These are phyloP conservation scores for Noctua pronuba DNA, from an alignment of 2,888 invertebrate species.

Conservation along the genomic window DNA sequence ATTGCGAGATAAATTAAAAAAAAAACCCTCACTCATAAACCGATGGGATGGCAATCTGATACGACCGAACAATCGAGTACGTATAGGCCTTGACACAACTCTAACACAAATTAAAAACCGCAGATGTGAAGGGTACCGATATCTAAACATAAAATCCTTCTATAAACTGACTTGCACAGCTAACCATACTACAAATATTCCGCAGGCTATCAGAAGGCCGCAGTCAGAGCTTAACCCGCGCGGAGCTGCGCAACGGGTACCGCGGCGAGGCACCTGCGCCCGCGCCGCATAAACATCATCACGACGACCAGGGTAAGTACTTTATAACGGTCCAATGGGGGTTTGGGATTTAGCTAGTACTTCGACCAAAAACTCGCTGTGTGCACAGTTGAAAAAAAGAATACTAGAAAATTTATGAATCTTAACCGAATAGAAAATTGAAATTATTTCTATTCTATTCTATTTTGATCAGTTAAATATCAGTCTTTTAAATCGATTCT, in stretches of 20 bases:
- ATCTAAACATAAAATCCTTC: too few species aligned
- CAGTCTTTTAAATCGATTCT: neutral
- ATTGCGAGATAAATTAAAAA: too few species aligned
- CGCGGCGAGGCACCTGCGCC: constrained; percentile 64
- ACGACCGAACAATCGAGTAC: too few species aligned
- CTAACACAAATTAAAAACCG: too few species aligned
- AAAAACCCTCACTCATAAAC: too few species aligned
- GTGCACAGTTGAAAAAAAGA: neutral
- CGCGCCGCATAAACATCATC: constrained; percentile 74
- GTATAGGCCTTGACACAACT: too few species aligned
- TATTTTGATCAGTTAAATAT: neutral
- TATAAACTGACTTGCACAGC: too few species aligned
- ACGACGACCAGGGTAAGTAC: constrained; percentile 86
- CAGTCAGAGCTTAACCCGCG: constrained; percentile 86
- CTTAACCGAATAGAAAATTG: neutral
- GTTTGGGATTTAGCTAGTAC: neutral
- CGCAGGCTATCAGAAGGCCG: constrained; percentile 84
- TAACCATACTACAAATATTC: neutral
- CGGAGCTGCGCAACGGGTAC: constrained; percentile 84
- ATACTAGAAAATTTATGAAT: neutral
- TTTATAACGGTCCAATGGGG: neutral
- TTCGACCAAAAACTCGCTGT: constrained; percentile 2
- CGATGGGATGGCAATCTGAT: too few species aligned
- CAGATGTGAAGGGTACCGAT: too few species aligned
- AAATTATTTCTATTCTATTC: too few species aligned